A percentile compares a stretch with the other conserved stretches of the same genome.
phyloP scores from a whole-genome alignment of 2,797 vertebrate genomes.

The Propithecus perrieri region DNA sequence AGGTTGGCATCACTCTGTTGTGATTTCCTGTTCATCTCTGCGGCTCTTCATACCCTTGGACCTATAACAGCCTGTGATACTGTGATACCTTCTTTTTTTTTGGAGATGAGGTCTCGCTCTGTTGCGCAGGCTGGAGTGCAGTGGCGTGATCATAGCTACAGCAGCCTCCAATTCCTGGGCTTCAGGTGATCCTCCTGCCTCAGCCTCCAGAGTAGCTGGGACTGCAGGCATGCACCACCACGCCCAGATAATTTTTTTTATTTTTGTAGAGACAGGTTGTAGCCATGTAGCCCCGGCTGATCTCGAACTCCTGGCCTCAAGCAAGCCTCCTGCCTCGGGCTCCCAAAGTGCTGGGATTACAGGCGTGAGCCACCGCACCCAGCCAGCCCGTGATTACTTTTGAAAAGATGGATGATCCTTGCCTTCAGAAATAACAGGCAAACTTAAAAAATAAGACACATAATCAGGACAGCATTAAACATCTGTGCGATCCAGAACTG shows the following conservation, averaged over 20 bases:
- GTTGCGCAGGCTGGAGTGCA: not conserved
- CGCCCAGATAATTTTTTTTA: fast-evolving
- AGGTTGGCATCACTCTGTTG: not conserved
- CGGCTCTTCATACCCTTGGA: not conserved
- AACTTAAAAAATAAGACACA: not conserved
- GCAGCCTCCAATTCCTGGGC: not conserved
- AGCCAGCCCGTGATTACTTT: not conserved
- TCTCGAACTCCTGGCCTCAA: not conserved
- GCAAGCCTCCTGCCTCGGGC: not conserved
- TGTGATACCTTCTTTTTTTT: too few species aligned
- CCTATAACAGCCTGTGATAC: too few species aligned
- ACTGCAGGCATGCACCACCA: not conserved
- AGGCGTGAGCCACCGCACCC: not conserved
- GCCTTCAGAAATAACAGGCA: not conserved
- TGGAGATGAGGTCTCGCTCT: not conserved
- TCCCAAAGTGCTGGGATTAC: not conserved
- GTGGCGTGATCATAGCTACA: not conserved
- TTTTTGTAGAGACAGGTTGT: not conserved
- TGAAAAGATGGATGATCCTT: not conserved
- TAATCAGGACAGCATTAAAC: not conserved
- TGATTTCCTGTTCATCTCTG: not conserved
- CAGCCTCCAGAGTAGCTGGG: not conserved
- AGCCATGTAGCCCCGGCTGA: not conserved
- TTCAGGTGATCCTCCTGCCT: not conserved
- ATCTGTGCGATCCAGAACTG: not conserved